Percentiles rank a stretch among this genome's conserved stretches.
Evolutionary conservation across 2,113 vertebrate genomes (phyloP).

Genomic region (Gobiocypris rarus): DNA sequence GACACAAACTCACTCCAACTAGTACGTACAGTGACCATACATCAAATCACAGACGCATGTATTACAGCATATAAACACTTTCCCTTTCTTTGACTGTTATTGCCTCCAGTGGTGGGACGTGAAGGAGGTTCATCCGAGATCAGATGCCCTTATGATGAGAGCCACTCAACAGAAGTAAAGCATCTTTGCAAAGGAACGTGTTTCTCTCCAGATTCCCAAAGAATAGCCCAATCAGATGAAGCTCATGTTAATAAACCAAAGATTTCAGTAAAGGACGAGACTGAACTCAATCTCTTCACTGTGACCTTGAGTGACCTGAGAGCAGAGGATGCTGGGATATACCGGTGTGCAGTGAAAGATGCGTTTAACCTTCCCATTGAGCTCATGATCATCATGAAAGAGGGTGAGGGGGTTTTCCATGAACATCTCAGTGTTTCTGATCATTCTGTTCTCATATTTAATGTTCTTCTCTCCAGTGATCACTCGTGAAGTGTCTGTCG

Average conservation of each 20-base stretch:
- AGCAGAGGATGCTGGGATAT: conserved; percentile 44
- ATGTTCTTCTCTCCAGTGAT: neutral
- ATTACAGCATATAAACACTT: neutral
- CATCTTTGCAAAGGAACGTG: conserved; percentile 6
- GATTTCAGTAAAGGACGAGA: neutral
- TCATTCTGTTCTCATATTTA: neutral
- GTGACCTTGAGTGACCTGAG: conserved; percentile 18
- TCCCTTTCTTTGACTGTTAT: neutral
- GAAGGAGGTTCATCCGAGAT: conserved; percentile 8
- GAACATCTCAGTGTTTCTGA: neutral
- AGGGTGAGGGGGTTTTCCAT: neutral
- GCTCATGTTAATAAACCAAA: neutral
- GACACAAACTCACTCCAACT: conserved; percentile 28
- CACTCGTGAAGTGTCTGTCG: neutral
- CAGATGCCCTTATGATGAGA: conserved; percentile 19
- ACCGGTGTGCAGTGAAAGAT: conserved; percentile 27
- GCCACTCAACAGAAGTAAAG: neutral
- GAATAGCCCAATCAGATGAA: neutral
- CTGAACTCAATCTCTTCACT: conserved; percentile 12
- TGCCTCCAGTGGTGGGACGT: neutral
- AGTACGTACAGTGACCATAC: conserved; percentile 39
- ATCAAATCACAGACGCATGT: neutral
- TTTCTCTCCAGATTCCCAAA: neutral
- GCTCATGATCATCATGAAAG: neutral
- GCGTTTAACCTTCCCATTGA: neutral